These are phyloP conservation scores for Montipora capitata DNA, from an alignment of 92 coral and sea anemone species.

Conservation along the genomic window DNA sequence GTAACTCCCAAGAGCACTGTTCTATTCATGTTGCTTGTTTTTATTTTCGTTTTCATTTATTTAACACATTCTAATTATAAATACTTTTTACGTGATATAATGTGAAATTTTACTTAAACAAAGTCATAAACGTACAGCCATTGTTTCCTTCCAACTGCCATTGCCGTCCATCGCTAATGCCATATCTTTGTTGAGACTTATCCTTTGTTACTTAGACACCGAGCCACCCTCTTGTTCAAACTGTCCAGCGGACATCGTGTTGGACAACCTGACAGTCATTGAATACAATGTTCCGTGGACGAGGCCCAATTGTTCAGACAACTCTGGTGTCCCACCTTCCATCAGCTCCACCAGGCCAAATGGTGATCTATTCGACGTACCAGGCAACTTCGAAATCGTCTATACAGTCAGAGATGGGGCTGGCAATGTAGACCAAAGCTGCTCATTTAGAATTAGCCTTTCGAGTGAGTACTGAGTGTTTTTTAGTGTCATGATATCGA, in stretches of 20 bases:
- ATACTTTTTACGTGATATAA: too few species aligned
- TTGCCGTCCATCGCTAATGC: too few species aligned
- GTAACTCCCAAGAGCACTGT: too few species aligned
- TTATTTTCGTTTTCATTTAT: too few species aligned
- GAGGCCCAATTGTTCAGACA: slow-evolving; percentile 81
- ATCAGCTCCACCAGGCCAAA: slow-evolving; percentile 40
- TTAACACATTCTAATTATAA: too few species aligned
- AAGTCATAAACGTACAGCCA: too few species aligned
- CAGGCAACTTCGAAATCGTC: slow-evolving; percentile 60
- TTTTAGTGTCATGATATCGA: too few species aligned
- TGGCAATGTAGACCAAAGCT: slow-evolving; percentile 32
- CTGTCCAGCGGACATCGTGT: slow-evolving; percentile 58
- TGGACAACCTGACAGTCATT: slow-evolving; percentile 21
- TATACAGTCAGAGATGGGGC: slow-evolving; percentile 26
- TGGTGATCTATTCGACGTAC: slow-evolving; percentile 62
- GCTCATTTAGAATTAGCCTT: slow-evolving; percentile 60
- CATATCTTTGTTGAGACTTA: too few species aligned
- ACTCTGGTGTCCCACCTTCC: slow-evolving; percentile 81
- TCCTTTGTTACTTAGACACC: neutral
- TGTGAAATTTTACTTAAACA: too few species aligned
- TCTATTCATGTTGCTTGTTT: too few species aligned
- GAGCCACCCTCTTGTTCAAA: slow-evolving; percentile 87
- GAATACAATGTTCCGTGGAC: slow-evolving; percentile 75
- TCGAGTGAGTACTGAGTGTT: slow-evolving; percentile 24
- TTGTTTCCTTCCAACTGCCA: too few species aligned